phyloP scores from a whole-genome alignment of 2,888 invertebrate genomes.

The Eupsilia transversa region DNA sequence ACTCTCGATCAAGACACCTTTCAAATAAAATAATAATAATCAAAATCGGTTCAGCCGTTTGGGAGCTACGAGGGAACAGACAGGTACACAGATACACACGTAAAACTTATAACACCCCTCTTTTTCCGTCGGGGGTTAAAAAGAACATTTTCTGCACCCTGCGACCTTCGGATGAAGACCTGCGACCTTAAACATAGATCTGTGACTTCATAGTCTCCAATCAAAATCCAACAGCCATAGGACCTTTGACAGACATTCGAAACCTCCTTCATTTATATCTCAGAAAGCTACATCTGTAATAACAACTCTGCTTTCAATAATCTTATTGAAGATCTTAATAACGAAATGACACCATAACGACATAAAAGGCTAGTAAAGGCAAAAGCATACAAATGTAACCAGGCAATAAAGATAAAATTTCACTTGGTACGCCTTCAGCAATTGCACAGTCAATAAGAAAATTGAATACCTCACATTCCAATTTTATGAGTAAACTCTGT shows the following conservation, averaged over 20 bases:
- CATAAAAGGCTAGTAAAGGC: conserved; percentile 10
- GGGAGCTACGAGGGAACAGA: too few species aligned
- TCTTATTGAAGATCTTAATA: conserved; percentile 29
- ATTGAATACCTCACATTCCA: conserved; percentile 22
- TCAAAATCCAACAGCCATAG: not conserved
- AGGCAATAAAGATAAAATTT: conserved; percentile 22
- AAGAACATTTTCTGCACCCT: not conserved
- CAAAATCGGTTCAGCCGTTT: too few species aligned
- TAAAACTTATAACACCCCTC: too few species aligned
- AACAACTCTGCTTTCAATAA: not conserved
- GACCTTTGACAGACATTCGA: not conserved
- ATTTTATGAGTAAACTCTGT: conserved; percentile 32
- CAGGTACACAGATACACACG: too few species aligned
- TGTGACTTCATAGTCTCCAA: not conserved
- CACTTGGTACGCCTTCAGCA: not conserved
- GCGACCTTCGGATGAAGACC: too few species aligned
- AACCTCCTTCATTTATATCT: not conserved
- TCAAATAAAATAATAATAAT: too few species aligned
- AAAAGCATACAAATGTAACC: conserved; percentile 5
- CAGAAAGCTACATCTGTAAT: not conserved
- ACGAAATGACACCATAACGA: not conserved
- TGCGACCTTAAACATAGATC: not conserved
- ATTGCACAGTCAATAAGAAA: not conserved
- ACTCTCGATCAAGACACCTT: too few species aligned
- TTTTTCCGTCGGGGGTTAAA: too few species aligned